Evolutionary conservation across 2,797 vertebrate species (phyloP).

Genomic region (Scarus forsteni): DNA sequence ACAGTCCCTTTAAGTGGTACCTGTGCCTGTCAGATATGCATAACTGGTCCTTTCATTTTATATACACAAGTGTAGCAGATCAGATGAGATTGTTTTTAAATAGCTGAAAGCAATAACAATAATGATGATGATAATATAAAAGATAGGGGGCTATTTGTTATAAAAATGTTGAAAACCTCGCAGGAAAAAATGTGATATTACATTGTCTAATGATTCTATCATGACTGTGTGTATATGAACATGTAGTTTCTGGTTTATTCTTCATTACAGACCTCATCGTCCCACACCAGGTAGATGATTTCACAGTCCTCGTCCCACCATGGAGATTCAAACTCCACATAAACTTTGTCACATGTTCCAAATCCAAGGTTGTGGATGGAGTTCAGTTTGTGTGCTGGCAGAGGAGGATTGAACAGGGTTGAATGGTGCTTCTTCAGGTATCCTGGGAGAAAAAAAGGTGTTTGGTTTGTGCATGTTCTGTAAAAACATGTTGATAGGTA

Average conservation of each 20-base stretch:
- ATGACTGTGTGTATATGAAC: too few species aligned
- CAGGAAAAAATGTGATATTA: neutral
- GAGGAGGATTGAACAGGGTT: conserved; percentile 85
- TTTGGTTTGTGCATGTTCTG: neutral
- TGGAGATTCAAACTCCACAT: conserved; percentile 89
- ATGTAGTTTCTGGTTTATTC: neutral
- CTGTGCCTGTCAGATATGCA: too few species aligned
- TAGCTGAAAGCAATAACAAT: too few species aligned
- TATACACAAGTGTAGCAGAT: too few species aligned
- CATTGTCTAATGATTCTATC: neutral
- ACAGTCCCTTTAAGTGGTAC: too few species aligned
- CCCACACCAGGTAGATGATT: conserved; percentile 87
- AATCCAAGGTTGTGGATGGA: conserved; percentile 88
- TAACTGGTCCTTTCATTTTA: too few species aligned
- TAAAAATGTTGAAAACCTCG: too few species aligned
- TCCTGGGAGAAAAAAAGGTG: conserved; percentile 72
- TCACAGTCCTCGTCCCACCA: conserved; percentile 90
- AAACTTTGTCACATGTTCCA: conserved; percentile 92
- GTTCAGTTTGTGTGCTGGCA: conserved; percentile 83
- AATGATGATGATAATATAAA: too few species aligned
- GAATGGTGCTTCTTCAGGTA: conserved; percentile 87
- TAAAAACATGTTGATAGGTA: neutral
- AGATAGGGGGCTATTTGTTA: too few species aligned
- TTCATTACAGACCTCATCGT: conserved; percentile 74
- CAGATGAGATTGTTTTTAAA: neutral